Evolutionary conservation across 2,888 invertebrate species (phyloP).

Genomic region (Archips xylosteana): DNA sequence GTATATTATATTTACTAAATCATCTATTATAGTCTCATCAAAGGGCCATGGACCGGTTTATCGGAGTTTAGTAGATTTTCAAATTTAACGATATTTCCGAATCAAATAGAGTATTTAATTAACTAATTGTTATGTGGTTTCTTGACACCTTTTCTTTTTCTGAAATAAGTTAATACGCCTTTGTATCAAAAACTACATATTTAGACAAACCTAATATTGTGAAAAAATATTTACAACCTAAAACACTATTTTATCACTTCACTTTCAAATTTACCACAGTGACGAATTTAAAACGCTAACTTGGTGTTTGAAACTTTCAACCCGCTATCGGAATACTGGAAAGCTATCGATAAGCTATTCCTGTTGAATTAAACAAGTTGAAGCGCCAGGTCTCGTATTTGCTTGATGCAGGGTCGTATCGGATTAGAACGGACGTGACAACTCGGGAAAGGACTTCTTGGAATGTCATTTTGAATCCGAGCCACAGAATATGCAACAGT

Average conservation of each 20-base stretch:
- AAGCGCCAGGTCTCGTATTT: constrained; percentile 29
- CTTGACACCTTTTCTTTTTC: no score
- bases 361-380: constrained; percentile 25
- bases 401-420: constrained; percentile 31
- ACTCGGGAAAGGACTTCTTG: not conserved
- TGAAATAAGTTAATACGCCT: not conserved
- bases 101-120: no score
- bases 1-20: no score
- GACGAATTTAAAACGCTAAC: not conserved
- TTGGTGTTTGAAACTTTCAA: not conserved
- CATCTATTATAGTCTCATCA: no score
- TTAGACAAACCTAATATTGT: no score
- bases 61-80: no score
- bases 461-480: constrained; percentile 9
- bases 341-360: constrained; percentile 27
- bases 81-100: no score
- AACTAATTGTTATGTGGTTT: no score
- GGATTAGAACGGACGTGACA: constrained; percentile 31
- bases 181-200: not conserved
- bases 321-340: constrained; percentile 10
- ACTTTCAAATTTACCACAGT: not conserved
- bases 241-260: not conserved
- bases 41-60: no score
- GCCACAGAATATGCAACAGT: not conserved
- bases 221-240: not conserved